phyloP scores from a whole-genome alignment of 2,113 vertebrate genomes.

The Gracilinanus agilis region DNA sequence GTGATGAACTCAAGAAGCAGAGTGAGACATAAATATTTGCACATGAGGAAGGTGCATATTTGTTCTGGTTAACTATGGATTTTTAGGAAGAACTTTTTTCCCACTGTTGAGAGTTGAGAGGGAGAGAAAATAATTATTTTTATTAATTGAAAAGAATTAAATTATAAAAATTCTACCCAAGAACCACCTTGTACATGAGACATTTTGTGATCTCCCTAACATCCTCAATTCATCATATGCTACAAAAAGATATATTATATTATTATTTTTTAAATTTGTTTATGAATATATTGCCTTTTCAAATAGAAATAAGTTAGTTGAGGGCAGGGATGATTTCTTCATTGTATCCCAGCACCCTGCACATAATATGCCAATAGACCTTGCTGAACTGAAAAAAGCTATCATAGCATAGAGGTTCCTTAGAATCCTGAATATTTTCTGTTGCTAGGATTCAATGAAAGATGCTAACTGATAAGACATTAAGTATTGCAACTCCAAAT shows the following conservation, averaged over 20 bases:
- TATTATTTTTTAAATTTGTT: neutral
- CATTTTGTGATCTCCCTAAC: neutral
- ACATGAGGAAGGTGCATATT: no score
- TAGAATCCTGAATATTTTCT: neutral
- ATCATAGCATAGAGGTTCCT: neutral
- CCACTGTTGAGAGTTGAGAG: neutral
- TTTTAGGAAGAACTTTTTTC: no score
- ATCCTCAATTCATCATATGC: neutral
- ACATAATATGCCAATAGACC: neutral
- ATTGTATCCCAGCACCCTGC: neutral
- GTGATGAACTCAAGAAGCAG: no score
- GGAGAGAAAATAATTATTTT: neutral
- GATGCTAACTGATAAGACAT: slow-evolving; percentile 37
- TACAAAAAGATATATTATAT: no score
- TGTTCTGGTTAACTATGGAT: no score
- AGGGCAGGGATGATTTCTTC: neutral
- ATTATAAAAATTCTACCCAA: neutral
- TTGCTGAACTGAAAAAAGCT: neutral
- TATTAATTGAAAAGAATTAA: neutral
- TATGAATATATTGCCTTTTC: neutral
- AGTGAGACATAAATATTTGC: no score
- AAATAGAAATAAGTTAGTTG: neutral
- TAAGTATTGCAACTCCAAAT: slow-evolving; percentile 25
- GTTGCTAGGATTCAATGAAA: neutral
- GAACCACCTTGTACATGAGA: neutral